phyloP scores from a whole-genome alignment of 1,140 invertebrate genomes.

The Drosophila ambigua region DNA sequence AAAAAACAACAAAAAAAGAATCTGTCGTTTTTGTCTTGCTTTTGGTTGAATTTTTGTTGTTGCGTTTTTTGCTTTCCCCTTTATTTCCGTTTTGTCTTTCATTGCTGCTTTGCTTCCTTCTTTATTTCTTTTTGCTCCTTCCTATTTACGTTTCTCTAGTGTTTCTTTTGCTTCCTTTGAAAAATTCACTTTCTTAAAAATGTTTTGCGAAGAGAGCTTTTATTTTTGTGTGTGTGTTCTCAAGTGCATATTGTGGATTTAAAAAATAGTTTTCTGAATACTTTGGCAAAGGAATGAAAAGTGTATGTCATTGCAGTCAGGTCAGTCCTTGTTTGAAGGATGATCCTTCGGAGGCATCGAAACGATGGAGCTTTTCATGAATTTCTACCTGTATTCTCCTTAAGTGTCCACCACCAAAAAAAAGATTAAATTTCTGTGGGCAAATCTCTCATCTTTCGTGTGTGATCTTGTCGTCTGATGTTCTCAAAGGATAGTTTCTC shows the following conservation, averaged over 20 bases:
- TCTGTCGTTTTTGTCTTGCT: neutral
- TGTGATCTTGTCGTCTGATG: neutral
- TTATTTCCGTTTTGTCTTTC: neutral
- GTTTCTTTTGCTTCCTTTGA: neutral
- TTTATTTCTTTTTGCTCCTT: neutral
- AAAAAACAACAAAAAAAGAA: conserved; percentile 15
- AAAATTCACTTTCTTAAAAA: conserved; percentile 2
- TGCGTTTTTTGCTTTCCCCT: no score
- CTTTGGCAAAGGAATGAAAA: no score
- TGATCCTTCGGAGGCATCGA: no score
- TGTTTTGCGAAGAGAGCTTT: no score
- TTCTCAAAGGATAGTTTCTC: conserved; percentile 9
- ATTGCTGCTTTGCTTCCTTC: conserved; percentile 10
- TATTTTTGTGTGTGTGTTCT: no score
- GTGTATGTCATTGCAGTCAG: no score
- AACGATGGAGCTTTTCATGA: no score
- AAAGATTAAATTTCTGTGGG: conserved; percentile 9
- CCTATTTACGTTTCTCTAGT: conserved; percentile 2
- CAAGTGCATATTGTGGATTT: no score
- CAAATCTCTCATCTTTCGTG: neutral
- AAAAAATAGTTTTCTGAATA: no score
- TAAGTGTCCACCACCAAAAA: neutral
- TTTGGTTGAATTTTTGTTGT: no score
- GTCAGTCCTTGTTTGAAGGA: no score
- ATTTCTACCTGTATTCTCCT: no score